phyloP scores from a whole-genome alignment of 2,797 vertebrate species.

The Typhlichthys subterraneus region DNA sequence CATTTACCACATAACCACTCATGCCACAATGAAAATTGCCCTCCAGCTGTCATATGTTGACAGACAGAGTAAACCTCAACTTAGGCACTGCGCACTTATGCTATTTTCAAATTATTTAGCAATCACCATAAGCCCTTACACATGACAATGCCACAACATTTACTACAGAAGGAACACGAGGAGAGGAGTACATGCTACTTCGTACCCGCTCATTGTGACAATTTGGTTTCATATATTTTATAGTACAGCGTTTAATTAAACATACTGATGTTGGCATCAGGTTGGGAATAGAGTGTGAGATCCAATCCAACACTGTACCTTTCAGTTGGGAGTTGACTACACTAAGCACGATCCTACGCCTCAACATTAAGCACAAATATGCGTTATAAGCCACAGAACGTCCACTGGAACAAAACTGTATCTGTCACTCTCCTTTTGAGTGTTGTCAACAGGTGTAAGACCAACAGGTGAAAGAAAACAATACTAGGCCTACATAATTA shows the following conservation, averaged over 20 bases:
- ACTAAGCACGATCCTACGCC: too few species aligned
- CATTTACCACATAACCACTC: slow-evolving; percentile 79
- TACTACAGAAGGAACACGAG: slow-evolving; percentile 27
- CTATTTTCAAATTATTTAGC: slow-evolving; percentile 82
- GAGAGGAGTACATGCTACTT: slow-evolving; percentile 25
- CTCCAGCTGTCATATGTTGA: slow-evolving; percentile 77
- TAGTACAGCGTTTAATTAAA: neutral
- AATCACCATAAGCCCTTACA: slow-evolving; percentile 74
- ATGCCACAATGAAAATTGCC: slow-evolving; percentile 79
- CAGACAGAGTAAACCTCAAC: slow-evolving; percentile 77
- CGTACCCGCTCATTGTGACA: slow-evolving; percentile 7
- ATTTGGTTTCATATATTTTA: slow-evolving; percentile 10
- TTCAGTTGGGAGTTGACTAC: too few species aligned
- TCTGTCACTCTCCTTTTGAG: too few species aligned
- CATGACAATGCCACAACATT: slow-evolving; percentile 71
- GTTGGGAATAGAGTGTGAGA: too few species aligned
- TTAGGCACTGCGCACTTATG: slow-evolving; percentile 72
- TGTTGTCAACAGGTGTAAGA: too few species aligned
- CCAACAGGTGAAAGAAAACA: too few species aligned
- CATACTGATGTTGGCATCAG: too few species aligned
- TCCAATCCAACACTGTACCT: too few species aligned
- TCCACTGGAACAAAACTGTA: too few species aligned
- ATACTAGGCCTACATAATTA: too few species aligned
- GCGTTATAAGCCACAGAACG: too few species aligned
- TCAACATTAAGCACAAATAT: too few species aligned